A percentile compares a stretch with the other conserved stretches of the same genome.
phyloP scores from a whole-genome alignment of 2,888 invertebrate species.

The Allacma fusca region DNA sequence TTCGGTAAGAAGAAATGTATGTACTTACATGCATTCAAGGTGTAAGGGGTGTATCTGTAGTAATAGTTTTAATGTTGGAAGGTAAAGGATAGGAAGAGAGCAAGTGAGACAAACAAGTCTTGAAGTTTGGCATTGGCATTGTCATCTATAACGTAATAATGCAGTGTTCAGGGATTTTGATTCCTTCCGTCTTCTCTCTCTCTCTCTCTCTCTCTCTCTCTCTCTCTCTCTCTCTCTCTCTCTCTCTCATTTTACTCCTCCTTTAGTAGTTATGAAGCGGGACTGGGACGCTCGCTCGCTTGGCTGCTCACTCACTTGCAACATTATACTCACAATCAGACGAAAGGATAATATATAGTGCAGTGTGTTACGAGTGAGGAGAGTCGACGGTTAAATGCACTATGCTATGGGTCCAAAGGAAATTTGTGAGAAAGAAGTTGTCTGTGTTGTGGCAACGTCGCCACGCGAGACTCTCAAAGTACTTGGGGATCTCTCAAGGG shows the following conservation, averaged over 20 bases:
- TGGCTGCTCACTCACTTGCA: conserved; percentile 21
- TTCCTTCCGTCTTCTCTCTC: conserved; percentile 20
- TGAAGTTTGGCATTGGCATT: conserved; percentile 19
- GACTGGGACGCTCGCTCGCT: conserved; percentile 27
- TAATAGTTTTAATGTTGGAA: too few species aligned
- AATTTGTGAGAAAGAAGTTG: conserved; percentile 13
- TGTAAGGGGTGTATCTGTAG: too few species aligned
- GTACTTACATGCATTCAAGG: too few species aligned
- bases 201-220: too few species aligned
- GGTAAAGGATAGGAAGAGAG: neutral
- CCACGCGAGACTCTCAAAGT: conserved; percentile 55
- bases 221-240: neutral
- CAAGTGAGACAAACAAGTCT: neutral
- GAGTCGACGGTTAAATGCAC: neutral
- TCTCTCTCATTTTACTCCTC: too few species aligned
- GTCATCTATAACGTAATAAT: conserved; percentile 20
- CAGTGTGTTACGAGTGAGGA: conserved; percentile 36
- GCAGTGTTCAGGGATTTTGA: conserved; percentile 21
- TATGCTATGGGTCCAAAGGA: neutral
- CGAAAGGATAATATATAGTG: conserved; percentile 25
- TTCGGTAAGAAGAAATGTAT: too few species aligned
- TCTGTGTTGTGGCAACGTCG: conserved; percentile 53
- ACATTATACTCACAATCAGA: neutral
- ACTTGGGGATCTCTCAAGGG: conserved; percentile 51
- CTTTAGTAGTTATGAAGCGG: conserved; percentile 2